These are phyloP conservation scores for Nomia melanderi DNA, from an alignment of 1,140 invertebrate genomes.

Conservation along the genomic window DNA sequence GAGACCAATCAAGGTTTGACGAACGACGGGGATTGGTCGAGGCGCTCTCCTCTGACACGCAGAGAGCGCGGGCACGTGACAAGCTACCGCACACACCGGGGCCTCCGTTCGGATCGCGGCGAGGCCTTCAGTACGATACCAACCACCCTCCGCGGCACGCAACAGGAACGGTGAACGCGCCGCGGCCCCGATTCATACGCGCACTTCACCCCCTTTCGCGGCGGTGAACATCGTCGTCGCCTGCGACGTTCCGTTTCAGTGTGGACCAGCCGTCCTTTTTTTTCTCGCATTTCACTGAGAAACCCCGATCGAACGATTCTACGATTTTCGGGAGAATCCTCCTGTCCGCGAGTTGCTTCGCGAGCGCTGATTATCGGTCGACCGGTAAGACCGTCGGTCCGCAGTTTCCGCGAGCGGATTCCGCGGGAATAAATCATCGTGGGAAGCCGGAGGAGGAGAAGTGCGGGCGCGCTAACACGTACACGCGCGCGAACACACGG, in stretches of 20 bases:
- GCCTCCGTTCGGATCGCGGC: slow-evolving; percentile 67
- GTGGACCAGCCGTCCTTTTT: too few species aligned
- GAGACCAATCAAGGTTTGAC: slow-evolving; percentile 84
- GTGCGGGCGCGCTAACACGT: not conserved
- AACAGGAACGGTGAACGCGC: slow-evolving; percentile 67
- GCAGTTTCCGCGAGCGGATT: not conserved
- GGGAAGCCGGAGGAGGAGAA: not conserved
- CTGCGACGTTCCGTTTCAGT: not conserved
- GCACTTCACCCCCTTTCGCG: slow-evolving; percentile 53
- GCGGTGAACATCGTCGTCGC: slow-evolving; percentile 44
- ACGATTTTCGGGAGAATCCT: too few species aligned
- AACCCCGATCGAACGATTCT: too few species aligned
- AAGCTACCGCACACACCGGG: slow-evolving; percentile 77
- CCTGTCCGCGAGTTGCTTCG: too few species aligned
- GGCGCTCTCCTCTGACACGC: slow-evolving; percentile 72
- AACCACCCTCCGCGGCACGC: slow-evolving; percentile 79
- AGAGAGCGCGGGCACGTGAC: slow-evolving; percentile 79
- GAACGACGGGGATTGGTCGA: slow-evolving; percentile 82
- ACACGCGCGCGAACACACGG: too few species aligned
- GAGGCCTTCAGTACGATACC: slow-evolving; percentile 80
- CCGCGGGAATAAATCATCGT: not conserved
- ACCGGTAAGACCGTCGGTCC: not conserved
- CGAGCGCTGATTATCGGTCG: too few species aligned
- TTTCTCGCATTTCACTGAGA: too few species aligned
- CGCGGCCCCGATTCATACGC: slow-evolving; percentile 48